Evolutionary conservation across 92 coral and sea anemone genomes (phyloP), one percentile per base, ranked within the genome.

Genomic region (Galaxea fascicularis): DNA sequence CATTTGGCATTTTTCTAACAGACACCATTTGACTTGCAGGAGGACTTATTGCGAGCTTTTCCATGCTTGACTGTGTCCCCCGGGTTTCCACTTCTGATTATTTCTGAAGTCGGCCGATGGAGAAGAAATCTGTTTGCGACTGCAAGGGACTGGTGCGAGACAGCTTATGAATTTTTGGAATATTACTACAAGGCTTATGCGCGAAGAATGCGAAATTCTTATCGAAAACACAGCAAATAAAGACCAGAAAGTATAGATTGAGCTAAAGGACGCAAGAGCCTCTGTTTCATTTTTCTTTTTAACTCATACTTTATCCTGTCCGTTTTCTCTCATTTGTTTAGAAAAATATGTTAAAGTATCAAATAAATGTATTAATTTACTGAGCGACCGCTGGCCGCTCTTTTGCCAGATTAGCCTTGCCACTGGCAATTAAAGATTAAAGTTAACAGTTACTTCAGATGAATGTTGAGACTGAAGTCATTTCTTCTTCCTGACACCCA

Each of bases 11-110:
- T 53, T 49, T 25, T 51, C 53, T 21, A 17, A 69, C 74, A 44
- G 1, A 35, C 6, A 2, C 3, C 71, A 8, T 41, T 59, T 10
- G 12, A 56, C 49, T 81, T 63, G 0, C 49, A 91, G 94, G 79
- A 59, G 21, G 94, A 91, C 69, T 78, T 91, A n/a, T 80, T 91
- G 57, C 87, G 77, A 17, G 89, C 89, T n/a, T 91, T 91, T 64
- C 94, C 94, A 51, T 74, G 79, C 29, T 64, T 28, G 5, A 78
- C 41, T 13, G 24, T n/a, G 11, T 17, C 78, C 18, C n/a, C 57
- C 25, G 22, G 70, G 69, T 44, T 35, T 58, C 57, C 70, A 21
- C 60, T 71, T 6, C n/a, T n/a, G 6, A 24, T 60, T 10, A 49
- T 57, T 71, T 35, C 31, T 17, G 78, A 82, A 54, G 71, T 18